Evolutionary conservation across 2,113 vertebrate genomes (phyloP).

Genomic region (Parotia lawesii): DNA sequence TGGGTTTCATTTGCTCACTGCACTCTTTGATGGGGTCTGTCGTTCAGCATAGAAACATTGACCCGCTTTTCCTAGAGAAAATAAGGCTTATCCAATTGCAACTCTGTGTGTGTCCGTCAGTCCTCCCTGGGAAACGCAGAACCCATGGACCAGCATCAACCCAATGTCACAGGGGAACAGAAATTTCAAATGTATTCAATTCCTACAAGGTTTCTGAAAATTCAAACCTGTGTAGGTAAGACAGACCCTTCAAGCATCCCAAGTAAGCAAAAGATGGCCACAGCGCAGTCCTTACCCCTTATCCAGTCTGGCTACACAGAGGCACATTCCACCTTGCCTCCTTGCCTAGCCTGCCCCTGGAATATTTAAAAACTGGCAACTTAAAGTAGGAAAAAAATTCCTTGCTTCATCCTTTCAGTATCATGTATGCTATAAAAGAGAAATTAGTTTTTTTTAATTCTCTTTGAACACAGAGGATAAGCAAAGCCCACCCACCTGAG

Average conservation of each 20-base stretch:
- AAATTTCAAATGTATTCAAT: background rate
- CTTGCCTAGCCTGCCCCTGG: background rate
- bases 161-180: background rate
- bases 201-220: background rate
- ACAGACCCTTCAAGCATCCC: background rate
- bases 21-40: background rate
- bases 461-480: background rate
- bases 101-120: background rate
- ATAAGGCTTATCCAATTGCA: background rate
- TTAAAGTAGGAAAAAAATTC: background rate
- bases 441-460: background rate
- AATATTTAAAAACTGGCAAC: background rate
- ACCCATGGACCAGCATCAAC: background rate
- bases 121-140: background rate
- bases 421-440: background rate
- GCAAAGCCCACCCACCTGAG: background rate
- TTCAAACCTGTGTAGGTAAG: background rate
- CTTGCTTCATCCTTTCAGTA: background rate
- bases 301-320: background rate
- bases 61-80: background rate
- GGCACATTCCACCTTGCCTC: background rate
- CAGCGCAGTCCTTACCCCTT: background rate
- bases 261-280: accelerated
- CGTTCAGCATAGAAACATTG: background rate
- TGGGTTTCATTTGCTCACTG: background rate